These are phyloP conservation scores for Lycaena phlaeas DNA, from an alignment of 2,888 invertebrate genomes.

Conservation along the genomic window DNA sequence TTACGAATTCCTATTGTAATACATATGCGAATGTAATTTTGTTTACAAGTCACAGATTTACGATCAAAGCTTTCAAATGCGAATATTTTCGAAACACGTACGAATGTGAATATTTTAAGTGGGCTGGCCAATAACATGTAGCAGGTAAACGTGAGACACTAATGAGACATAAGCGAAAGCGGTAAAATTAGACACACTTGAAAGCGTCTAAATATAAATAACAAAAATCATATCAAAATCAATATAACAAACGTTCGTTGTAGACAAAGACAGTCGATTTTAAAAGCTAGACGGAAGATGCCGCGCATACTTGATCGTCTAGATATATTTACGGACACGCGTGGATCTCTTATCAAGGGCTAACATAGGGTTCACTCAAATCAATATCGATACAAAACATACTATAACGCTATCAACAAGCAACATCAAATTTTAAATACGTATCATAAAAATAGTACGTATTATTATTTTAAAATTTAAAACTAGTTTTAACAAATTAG, in stretches of 20 bases:
- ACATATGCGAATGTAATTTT: conserved; percentile 23
- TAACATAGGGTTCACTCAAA: too few relatives aligned
- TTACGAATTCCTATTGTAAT: not conserved
- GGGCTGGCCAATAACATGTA: conserved; percentile 46
- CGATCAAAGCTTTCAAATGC: not conserved
- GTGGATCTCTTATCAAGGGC: not conserved
- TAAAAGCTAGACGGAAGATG: conserved; percentile 24
- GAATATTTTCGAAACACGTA: conserved; percentile 12
- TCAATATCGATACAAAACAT: not conserved
- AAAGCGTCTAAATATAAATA: conserved; percentile 17
- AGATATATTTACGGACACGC: conserved; percentile 39
- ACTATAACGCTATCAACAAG: too few relatives aligned
- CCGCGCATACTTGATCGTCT: conserved; percentile 48
- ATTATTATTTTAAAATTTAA: too few relatives aligned
- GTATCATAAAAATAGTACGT: too few relatives aligned
- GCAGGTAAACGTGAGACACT: conserved; percentile 47
- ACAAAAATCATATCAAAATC: conserved; percentile 8
- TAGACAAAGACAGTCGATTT: not conserved
- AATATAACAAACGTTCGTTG: not conserved
- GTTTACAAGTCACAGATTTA: conserved; percentile 3
- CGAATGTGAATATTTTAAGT: conserved; percentile 26
- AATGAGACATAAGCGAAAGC: conserved; percentile 47
- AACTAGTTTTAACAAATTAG: too few relatives aligned
- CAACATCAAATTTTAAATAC: too few relatives aligned
- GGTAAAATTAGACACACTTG: conserved; percentile 37